phyloP scores from a whole-genome alignment of 2,888 invertebrate species.

The Melanargia galathea region DNA sequence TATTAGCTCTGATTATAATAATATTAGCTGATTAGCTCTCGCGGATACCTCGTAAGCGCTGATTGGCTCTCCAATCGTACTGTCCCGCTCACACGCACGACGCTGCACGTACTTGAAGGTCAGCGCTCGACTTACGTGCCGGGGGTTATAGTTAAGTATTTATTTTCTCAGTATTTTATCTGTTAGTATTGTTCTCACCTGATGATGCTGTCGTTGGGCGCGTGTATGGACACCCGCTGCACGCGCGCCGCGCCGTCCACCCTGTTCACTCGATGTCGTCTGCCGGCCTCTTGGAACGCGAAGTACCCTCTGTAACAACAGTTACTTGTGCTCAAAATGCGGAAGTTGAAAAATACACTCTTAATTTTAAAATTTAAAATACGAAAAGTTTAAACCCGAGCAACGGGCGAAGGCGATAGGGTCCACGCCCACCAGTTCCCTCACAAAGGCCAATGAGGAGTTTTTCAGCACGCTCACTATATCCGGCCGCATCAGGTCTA shows the following conservation, averaged over 20 bases:
- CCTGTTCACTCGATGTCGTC: slow-evolving; percentile 85
- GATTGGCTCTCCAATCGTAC: too few species aligned
- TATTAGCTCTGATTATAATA: too few species aligned
- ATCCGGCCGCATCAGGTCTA: slow-evolving; percentile 96
- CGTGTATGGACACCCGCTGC: slow-evolving; percentile 83
- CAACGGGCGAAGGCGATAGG: too few species aligned
- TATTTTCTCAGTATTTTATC: too few species aligned
- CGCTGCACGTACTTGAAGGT: too few species aligned
- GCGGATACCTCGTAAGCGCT: too few species aligned
- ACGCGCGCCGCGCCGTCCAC: slow-evolving; percentile 80
- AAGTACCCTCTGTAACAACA: slow-evolving; percentile 87
- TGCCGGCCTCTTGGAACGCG: slow-evolving; percentile 92
- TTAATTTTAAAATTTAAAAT: too few species aligned
- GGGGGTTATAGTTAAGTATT: slow-evolving; percentile 9
- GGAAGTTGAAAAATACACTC: neutral
- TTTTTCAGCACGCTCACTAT: slow-evolving; percentile 97
- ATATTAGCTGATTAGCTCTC: too few species aligned
- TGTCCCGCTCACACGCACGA: too few species aligned
- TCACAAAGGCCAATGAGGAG: slow-evolving; percentile 94
- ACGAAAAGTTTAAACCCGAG: too few species aligned
- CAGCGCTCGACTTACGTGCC: too few species aligned
- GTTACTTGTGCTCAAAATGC: neutral
- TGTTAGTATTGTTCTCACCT: slow-evolving; percentile 64
- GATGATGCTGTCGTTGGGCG: slow-evolving; percentile 88
- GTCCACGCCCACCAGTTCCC: slow-evolving; percentile 96